These are phyloP conservation scores for Pao palembangensis DNA, from an alignment of 2,113 vertebrate species.

Conservation along the genomic window DNA sequence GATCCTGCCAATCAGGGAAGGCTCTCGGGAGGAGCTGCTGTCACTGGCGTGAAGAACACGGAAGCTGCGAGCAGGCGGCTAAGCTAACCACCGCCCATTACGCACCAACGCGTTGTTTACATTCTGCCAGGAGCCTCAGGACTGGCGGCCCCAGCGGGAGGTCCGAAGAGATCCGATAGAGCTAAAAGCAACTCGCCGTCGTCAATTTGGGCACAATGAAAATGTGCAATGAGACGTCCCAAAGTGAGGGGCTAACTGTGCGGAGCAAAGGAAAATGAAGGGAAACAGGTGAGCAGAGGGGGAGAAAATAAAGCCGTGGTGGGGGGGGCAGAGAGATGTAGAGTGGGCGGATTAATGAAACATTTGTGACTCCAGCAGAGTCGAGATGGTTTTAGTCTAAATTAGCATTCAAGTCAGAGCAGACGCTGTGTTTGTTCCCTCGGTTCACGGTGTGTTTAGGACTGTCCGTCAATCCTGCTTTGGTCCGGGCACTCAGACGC, in stretches of 20 bases:
- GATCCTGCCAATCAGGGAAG: slow-evolving; percentile 43
- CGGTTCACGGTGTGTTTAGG: slow-evolving; percentile 3
- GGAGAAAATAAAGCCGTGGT: slow-evolving; percentile 28
- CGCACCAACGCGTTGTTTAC: slow-evolving; percentile 19
- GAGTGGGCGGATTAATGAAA: slow-evolving; percentile 45
- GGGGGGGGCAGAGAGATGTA: slow-evolving; percentile 54
- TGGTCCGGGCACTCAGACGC: slow-evolving; percentile 33
- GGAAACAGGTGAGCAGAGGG: slow-evolving; percentile 38
- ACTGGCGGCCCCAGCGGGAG: slow-evolving; percentile 2
- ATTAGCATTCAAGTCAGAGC: slow-evolving; percentile 19
- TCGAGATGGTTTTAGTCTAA: slow-evolving; percentile 23
- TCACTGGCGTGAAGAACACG: slow-evolving; percentile 1
- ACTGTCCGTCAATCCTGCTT: slow-evolving; percentile 15
- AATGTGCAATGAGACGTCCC: slow-evolving; percentile 27
- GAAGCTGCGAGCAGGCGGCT: too few relatives aligned
- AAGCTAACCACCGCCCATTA: neutral
- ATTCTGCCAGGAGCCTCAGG: slow-evolving; percentile 3
- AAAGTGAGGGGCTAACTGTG: slow-evolving; percentile 1
- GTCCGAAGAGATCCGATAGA: slow-evolving; percentile 15
- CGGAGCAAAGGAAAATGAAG: slow-evolving; percentile 33
- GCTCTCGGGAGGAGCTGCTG: slow-evolving; percentile 34
- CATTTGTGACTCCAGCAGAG: slow-evolving; percentile 14
- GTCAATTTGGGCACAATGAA: slow-evolving; percentile 36
- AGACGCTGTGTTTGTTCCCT: neutral
- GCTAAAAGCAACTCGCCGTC: slow-evolving; percentile 37